Conservation (phyloP, 2,797 vertebrate species). For the Anableps anableps region DNA sequence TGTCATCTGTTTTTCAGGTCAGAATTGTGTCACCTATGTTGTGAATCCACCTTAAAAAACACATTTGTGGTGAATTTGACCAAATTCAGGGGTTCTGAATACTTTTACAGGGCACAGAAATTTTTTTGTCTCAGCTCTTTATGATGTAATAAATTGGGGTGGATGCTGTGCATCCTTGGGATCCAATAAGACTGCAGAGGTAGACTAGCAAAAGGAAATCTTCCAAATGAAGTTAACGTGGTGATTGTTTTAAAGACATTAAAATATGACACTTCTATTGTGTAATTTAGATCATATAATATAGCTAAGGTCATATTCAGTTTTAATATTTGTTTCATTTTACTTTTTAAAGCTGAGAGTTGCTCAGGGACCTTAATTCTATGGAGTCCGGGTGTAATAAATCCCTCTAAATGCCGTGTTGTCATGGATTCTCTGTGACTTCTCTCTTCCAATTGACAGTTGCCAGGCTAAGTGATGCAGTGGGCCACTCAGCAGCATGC, state of each 20-base stretch:
- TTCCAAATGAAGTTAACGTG: neutral
- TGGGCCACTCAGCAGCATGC: neutral
- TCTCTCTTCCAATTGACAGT: constrained; percentile 21
- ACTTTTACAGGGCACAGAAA: neutral
- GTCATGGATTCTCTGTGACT: constrained; percentile 22
- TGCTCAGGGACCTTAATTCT: neutral
- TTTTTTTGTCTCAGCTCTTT: neutral
- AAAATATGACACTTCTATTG: neutral
- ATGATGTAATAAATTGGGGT: neutral
- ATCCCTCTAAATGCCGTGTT: constrained; percentile 7
- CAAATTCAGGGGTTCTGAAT: too few species aligned
- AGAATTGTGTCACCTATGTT: too few species aligned
- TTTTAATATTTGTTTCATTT: neutral
- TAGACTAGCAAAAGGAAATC: neutral
- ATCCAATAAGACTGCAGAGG: neutral
- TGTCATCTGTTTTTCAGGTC: too few species aligned
- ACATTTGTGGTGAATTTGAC: too few species aligned
- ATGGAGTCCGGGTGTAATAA: constrained; percentile 11
- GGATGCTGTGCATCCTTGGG: neutral
- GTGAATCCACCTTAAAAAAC: too few species aligned
- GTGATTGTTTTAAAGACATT: neutral
- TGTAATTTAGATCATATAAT: neutral
- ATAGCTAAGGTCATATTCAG: neutral
- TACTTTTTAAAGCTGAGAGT: neutral
- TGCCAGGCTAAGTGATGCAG: constrained; percentile 21